Evolutionary conservation across 2,888 invertebrate species (phyloP), one percentile per base, ranked within the genome.

Genomic region (Lacanobia oleracea): DNA sequence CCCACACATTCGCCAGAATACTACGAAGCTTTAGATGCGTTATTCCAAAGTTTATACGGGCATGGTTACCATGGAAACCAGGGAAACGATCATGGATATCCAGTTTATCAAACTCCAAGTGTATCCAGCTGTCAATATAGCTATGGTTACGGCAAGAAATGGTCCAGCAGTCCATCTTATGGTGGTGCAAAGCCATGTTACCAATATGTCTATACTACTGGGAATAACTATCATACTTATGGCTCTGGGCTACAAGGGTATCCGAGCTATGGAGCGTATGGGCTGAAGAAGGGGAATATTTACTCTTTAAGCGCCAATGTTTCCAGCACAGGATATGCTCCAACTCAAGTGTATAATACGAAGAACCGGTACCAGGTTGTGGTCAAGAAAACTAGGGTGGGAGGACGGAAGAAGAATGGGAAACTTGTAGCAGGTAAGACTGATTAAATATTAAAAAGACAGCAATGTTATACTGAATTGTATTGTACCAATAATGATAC

Each of bases 1-100:
- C 94, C 96, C 0, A 95, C 95, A 0, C 94, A 91, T 12, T 89
- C 95, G 0, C 95, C 96, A 0, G 95, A 95, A 50, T 95, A 94
- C 51, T 95, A 95, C 65, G 93, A 93, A 57, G 95, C 95, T 0
- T 86, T 95, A n/a, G 94, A 95, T 50, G 91, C 92, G 0, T 64
- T 95, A 12, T 90, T 95, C 33, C 93, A 94, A 21, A 88, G 85
- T 9, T 27, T 94, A 3, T 91, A 91, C 50, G 90, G 89, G 0
- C 88, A 92, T 40, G 87, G 81, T 59, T 79, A 73, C 16, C 74
- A 84, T 6, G 85, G 83, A 3, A 79, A 82, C 51, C 82, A 86
- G 14, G 75, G 76, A 8, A 16, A 27, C n/a, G 68, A 78, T 0
- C 72, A 85, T 40, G 70, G 83, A 8, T 72, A 57, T 59, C 69